Evolutionary conservation across 2,888 invertebrate genomes (phyloP).

Genomic region (Dryococelus australis): DNA sequence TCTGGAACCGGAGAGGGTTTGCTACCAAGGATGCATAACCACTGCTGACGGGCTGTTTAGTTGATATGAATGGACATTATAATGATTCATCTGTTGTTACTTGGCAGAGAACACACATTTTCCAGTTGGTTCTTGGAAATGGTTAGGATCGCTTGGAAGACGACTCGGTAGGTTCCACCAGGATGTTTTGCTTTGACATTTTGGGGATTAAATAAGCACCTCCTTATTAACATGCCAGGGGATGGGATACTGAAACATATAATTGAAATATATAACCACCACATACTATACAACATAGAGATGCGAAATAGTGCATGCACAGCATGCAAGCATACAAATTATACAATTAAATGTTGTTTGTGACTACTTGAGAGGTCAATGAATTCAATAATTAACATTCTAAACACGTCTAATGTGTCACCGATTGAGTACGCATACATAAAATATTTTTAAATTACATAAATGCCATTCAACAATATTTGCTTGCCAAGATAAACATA

Average conservation of each 20-base stretch:
- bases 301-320: not conserved
- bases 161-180: not conserved
- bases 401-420: not conserved
- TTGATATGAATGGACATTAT: too few relatives aligned
- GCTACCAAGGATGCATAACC: not conserved
- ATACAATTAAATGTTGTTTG: not conserved
- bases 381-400: not conserved
- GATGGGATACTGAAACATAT: too few relatives aligned
- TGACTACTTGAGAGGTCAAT: not conserved
- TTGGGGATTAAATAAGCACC: not conserved
- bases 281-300: not conserved
- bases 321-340: not conserved
- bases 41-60: not conserved
- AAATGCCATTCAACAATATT: not conserved
- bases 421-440: not conserved
- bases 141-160: not conserved
- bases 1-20: not conserved
- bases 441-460: not conserved
- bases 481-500: not conserved
- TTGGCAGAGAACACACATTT: not conserved
- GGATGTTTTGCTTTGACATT: not conserved
- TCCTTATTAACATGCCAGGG: not conserved
- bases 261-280: not conserved
- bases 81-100: not conserved
- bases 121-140: not conserved